Conservation (phyloP, 2,797 vertebrate genomes). For the Garrulus glandarius region DNA sequence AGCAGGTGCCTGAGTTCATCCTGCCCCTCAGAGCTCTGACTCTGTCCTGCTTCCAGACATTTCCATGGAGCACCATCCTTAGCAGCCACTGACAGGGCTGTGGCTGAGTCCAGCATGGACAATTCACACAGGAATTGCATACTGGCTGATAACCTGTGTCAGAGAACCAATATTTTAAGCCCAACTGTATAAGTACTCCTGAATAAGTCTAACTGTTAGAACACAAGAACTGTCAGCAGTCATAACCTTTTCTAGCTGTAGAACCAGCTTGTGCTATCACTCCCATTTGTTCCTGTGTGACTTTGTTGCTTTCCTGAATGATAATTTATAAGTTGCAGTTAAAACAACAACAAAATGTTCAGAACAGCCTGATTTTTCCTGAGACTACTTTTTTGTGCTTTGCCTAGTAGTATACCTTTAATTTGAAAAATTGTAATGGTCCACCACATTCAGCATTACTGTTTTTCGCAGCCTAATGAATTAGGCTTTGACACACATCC, state of each 20-base stretch:
- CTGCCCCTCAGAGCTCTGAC: neutral
- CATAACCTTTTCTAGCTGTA: neutral
- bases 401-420: neutral
- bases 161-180: neutral
- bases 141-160: neutral
- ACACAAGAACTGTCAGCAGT: neutral
- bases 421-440: neutral
- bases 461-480: neutral
- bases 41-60: neutral
- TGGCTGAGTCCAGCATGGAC: neutral
- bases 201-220: neutral
- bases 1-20: fast-evolving
- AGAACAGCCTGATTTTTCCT: neutral
- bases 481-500: neutral
- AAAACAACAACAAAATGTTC: neutral
- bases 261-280: neutral
- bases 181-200: neutral
- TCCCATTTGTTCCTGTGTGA: neutral
- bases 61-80: neutral
- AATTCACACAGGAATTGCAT: neutral
- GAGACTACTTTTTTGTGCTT: neutral
- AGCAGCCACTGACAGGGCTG: neutral
- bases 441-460: neutral
- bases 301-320: neutral
- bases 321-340: neutral